A percentile compares a stretch with the other conserved stretches of the same genome.
phyloP scores from a whole-genome alignment of 2,888 invertebrate genomes.

The Coremacera marginata region DNA sequence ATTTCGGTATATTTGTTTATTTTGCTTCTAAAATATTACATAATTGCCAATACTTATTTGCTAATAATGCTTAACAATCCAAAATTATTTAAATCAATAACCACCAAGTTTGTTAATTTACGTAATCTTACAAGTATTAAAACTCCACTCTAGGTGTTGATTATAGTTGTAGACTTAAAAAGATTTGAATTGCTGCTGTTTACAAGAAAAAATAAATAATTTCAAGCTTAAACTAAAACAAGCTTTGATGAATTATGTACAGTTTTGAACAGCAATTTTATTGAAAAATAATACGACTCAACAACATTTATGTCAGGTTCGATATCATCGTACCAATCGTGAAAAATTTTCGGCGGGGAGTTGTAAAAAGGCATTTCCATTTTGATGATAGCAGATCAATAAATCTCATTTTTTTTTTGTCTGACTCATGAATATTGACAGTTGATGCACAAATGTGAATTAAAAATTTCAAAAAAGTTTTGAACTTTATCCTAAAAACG shows the following conservation, averaged over 20 bases:
- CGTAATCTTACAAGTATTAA: conserved; percentile 17
- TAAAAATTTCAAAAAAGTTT: no score
- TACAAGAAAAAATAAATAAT: background rate
- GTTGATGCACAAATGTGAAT: no score
- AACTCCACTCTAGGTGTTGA: background rate
- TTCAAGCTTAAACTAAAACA: background rate
- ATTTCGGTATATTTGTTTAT: conserved; percentile 21
- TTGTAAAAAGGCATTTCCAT: no score
- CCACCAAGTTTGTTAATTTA: conserved; percentile 22
- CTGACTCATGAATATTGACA: no score
- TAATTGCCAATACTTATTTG: conserved; percentile 28
- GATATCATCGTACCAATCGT: no score
- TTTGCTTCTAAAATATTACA: conserved; percentile 34
- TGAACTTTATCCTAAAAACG: no score
- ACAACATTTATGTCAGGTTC: no score
- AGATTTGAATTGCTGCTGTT: background rate
- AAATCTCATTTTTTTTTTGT: no score
- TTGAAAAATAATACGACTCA: no score
- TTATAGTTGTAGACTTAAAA: background rate
- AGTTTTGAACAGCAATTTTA: background rate
- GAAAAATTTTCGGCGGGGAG: no score
- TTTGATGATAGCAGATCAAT: no score
- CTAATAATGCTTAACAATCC: conserved; percentile 39
- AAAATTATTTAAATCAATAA: conserved; percentile 27
- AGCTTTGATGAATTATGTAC: conserved; percentile 19